Conservation (phyloP, 2,797 vertebrate genomes). For the Periophthalmus magnuspinnatus region DNA sequence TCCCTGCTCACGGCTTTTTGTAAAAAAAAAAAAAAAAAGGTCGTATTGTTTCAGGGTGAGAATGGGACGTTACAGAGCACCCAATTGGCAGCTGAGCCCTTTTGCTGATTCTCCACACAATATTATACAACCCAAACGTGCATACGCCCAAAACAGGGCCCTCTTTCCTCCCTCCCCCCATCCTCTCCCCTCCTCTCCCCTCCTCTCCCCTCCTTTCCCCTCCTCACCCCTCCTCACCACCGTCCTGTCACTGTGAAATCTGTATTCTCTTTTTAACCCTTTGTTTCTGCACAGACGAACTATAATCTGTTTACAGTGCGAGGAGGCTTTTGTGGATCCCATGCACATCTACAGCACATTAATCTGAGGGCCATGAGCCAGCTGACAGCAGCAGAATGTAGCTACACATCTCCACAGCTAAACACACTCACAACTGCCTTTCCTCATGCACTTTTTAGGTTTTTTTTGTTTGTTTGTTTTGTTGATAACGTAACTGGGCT, state of each 20-base stretch:
- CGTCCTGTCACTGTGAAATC: slow-evolving; percentile 73
- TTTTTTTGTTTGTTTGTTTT: no score
- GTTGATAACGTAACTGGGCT: no score
- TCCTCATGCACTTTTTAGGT: no score
- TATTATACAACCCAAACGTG: slow-evolving; percentile 45
- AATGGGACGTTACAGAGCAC: slow-evolving; percentile 70
- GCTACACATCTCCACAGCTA: slow-evolving; percentile 40
- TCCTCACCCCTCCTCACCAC: slow-evolving; percentile 35
- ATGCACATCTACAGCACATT: slow-evolving; percentile 55
- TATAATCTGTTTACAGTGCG: slow-evolving; percentile 76
- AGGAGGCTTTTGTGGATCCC: slow-evolving; percentile 67
- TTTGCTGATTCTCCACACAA: slow-evolving; percentile 74
- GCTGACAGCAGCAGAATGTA: slow-evolving; percentile 76
- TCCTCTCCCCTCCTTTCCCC: neutral
- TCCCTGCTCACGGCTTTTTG: slow-evolving; percentile 70
- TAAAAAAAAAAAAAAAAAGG: slow-evolving; percentile 57
- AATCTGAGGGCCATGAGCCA: slow-evolving; percentile 72
- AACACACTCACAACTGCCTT: no score
- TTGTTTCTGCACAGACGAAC: slow-evolving; percentile 74
- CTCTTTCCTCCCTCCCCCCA: slow-evolving; percentile 10
- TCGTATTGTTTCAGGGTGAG: slow-evolving; percentile 71
- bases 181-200: no score
- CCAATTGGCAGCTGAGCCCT: slow-evolving; percentile 73
- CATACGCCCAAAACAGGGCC: slow-evolving; percentile 26
- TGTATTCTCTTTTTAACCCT: slow-evolving; percentile 75